Evolutionary conservation across 2,113 vertebrate species (phyloP).

Genomic region (Erpornis zantholeuca): DNA sequence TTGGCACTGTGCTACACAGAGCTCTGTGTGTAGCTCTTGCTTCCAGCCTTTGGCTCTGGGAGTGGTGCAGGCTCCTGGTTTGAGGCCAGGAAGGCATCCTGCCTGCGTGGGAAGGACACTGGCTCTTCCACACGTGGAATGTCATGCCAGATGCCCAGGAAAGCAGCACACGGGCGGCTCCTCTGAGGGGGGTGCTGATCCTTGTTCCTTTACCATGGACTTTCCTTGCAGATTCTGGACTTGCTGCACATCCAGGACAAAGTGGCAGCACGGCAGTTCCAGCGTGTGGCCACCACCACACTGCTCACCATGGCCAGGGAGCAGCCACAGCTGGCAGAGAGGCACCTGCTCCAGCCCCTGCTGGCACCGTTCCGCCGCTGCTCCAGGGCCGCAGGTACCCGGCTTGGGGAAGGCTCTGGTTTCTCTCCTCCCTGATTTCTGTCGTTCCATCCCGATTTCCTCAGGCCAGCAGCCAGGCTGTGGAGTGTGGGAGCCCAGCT

Average conservation of each 20-base stretch:
- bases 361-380: slow-evolving; percentile 78
- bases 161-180: not conserved
- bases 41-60: not conserved
- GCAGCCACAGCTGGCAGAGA: slow-evolving; percentile 74
- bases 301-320: slow-evolving; percentile 78
- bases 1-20: not conserved
- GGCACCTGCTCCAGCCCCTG: slow-evolving; percentile 81
- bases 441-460: not conserved
- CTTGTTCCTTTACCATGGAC: not conserved
- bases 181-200: not conserved
- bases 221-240: slow-evolving; percentile 80
- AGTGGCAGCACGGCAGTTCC: slow-evolving; percentile 81
- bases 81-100: not conserved
- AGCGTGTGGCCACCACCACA: slow-evolving; percentile 85
- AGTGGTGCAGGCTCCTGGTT: not conserved
- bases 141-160: not conserved
- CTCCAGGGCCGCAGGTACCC: slow-evolving; percentile 66
- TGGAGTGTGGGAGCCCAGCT: not conserved
- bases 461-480: not conserved
- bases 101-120: rapidly evolving
- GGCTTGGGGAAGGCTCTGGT: rapidly evolving
- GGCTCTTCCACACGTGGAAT: not conserved
- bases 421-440: not conserved
- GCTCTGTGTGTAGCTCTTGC: not conserved
- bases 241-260: slow-evolving; percentile 89